phyloP scores from a whole-genome alignment of 2,888 invertebrate species.

The Carcina quercana region DNA sequence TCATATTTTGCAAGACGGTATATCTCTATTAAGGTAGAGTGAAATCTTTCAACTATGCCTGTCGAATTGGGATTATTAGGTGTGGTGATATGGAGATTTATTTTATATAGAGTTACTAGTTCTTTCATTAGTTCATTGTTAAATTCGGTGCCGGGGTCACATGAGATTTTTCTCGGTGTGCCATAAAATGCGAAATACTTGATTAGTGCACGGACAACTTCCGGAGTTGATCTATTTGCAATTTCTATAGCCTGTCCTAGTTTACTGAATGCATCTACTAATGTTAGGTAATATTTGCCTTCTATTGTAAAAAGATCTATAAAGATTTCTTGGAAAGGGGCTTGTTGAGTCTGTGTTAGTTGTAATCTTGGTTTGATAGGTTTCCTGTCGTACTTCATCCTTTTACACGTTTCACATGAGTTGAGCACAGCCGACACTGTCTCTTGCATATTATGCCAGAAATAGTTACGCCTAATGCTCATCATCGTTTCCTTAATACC shows the following conservation, averaged over 20 bases:
- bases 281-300: constrained; percentile 12
- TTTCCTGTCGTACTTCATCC: constrained; percentile 16
- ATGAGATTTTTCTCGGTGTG: constrained; percentile 2
- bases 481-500: constrained; percentile 19
- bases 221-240: constrained; percentile 10
- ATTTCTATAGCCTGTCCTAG: constrained; percentile 15
- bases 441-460: constrained; percentile 18
- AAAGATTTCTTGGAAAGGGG: constrained; percentile 12
- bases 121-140: constrained; percentile 13
- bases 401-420: constrained; percentile 9
- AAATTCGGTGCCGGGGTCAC: constrained; percentile 7
- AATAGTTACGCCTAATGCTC: constrained; percentile 16
- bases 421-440: constrained; percentile 14
- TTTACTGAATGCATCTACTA: constrained; percentile 18
- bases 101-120: constrained; percentile 14
- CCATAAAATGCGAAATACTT: constrained; percentile 14
- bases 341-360: constrained; percentile 7
- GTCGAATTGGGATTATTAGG: constrained; percentile 20
- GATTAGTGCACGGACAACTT: constrained; percentile 12
- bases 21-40: constrained; percentile 13
- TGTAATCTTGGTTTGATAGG: constrained; percentile 8
- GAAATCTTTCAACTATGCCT: constrained; percentile 19
- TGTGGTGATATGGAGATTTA: constrained; percentile 19
- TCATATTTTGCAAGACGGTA: constrained; percentile 16
- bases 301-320: constrained; percentile 16